phyloP scores from a whole-genome alignment of 2,113 vertebrate species.

The Hyla sarda region DNA sequence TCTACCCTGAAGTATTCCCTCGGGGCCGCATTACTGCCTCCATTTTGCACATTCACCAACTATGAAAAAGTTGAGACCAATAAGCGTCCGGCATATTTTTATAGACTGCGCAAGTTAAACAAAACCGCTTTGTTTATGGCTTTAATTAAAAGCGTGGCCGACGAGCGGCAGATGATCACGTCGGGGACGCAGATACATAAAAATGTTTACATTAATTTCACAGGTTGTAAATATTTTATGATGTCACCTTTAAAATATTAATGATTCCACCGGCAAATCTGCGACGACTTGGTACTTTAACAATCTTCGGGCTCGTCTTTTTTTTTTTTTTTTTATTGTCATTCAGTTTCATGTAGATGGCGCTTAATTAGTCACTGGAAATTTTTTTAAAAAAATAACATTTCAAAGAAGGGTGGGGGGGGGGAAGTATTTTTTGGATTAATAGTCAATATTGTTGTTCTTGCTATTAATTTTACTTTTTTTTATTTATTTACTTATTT shows the following conservation, averaged over 20 bases:
- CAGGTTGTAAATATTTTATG: conserved; percentile 79
- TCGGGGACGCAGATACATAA: conserved; percentile 69
- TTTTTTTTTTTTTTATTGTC: conserved; percentile 17
- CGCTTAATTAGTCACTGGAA: not conserved
- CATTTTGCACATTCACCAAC: not conserved
- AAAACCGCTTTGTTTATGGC: conserved; percentile 75
- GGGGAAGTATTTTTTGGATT: not conserved
- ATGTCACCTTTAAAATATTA: conserved; percentile 76
- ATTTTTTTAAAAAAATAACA: too few relatives aligned
- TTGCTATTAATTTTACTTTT: not conserved
- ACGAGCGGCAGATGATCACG: conserved; percentile 71
- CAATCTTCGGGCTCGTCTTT: not conserved
- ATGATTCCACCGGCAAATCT: conserved; percentile 66
- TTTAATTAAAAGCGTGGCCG: conserved; percentile 77
- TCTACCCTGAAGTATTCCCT: not conserved
- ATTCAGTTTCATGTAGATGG: not conserved
- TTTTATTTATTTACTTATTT: not conserved
- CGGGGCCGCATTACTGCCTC: not conserved
- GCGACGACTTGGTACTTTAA: not conserved
- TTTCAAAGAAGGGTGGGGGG: not conserved
- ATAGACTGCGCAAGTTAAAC: conserved; percentile 42
- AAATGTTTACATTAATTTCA: conserved; percentile 74
- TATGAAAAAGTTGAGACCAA: not conserved
- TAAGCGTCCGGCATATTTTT: not conserved
- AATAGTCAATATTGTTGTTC: not conserved